A percentile compares a stretch with the other conserved stretches of the same genome.
These are phyloP conservation scores for Acleris sparsana DNA, from an alignment of 2,888 invertebrate genomes.

Conservation along the genomic window DNA sequence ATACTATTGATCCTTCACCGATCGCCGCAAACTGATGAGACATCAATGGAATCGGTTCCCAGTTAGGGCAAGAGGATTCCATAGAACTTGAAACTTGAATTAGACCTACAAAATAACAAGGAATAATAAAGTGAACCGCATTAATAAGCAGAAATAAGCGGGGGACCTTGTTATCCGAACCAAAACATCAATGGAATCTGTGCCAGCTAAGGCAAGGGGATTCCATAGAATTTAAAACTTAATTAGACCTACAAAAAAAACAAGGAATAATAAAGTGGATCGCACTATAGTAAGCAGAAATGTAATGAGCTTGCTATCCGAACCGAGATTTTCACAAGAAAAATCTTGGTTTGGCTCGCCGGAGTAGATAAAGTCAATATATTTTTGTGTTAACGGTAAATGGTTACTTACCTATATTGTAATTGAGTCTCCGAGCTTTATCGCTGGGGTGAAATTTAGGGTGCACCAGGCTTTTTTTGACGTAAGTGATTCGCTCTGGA, in stretches of 20 bases:
- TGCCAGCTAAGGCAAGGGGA: too few relatives aligned
- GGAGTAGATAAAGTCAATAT: too few relatives aligned
- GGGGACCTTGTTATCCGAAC: too few relatives aligned
- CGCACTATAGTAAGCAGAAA: too few relatives aligned
- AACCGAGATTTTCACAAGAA: slow-evolving; percentile 41
- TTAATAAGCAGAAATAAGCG: background rate
- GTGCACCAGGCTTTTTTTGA: slow-evolving; percentile 65
- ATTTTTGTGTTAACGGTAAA: background rate
- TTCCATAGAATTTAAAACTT: too few relatives aligned
- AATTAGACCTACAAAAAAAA: too few relatives aligned
- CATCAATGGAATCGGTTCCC: slow-evolving; percentile 65
- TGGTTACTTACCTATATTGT: slow-evolving; percentile 61
- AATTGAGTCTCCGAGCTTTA: slow-evolving; percentile 53
- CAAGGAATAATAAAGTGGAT: too few relatives aligned
- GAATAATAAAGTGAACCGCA: background rate
- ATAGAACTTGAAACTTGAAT: slow-evolving; percentile 67
- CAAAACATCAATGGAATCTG: too few relatives aligned
- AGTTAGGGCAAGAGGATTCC: slow-evolving; percentile 59
- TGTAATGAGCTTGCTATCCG: too few relatives aligned
- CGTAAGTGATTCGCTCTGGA: slow-evolving; percentile 65
- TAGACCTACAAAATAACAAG: slow-evolving; percentile 51
- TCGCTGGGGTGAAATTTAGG: slow-evolving; percentile 60
- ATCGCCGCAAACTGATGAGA: slow-evolving; percentile 60
- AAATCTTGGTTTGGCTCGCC: too few relatives aligned
- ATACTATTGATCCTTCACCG: slow-evolving; percentile 50